These are phyloP conservation scores for Lucilia sericata DNA, from an alignment of 1,140 invertebrate species.

Conservation along the genomic window DNA sequence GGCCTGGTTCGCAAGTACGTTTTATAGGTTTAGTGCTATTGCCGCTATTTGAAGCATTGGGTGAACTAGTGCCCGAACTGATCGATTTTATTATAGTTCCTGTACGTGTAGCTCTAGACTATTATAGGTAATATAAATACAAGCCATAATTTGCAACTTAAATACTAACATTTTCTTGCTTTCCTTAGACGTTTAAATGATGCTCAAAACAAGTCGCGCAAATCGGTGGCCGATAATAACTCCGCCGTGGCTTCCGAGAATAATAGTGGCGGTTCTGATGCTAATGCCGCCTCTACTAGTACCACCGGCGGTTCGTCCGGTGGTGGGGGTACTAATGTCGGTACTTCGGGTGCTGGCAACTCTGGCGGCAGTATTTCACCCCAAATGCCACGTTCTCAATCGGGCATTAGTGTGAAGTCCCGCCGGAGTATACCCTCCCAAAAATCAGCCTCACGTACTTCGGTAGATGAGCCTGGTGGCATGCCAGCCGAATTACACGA, in stretches of 20 bases:
- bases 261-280: slow-evolving; percentile 62
- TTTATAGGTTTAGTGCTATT: slow-evolving; percentile 88
- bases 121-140: slow-evolving; percentile 65
- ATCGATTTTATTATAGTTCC: slow-evolving; percentile 71
- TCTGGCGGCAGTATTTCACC: slow-evolving; percentile 60
- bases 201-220: slow-evolving; percentile 64
- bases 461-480: slow-evolving; percentile 72
- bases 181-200: slow-evolving; percentile 62
- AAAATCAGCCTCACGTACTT: slow-evolving; percentile 70
- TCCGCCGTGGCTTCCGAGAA: slow-evolving; percentile 72
- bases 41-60: slow-evolving; percentile 83
- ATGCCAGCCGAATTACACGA: slow-evolving; percentile 70
- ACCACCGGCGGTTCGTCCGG: slow-evolving; percentile 10
- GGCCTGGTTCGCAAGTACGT: slow-evolving; percentile 86
- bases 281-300: slow-evolving; percentile 34
- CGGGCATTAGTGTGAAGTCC: slow-evolving; percentile 66
- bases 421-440: slow-evolving; percentile 67
- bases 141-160: background rate
- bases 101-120: slow-evolving; percentile 74
- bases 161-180: background rate
- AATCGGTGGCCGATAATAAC: slow-evolving; percentile 72
- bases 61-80: slow-evolving; percentile 78
- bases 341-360: slow-evolving; percentile 37
- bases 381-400: slow-evolving; percentile 68
- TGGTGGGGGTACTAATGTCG: slow-evolving; percentile 41